Percentiles rank a stretch among this genome's conserved stretches.
These are phyloP conservation scores for Nomada lathburiana DNA, from an alignment of 2,888 invertebrate genomes.

Conservation along the genomic window DNA sequence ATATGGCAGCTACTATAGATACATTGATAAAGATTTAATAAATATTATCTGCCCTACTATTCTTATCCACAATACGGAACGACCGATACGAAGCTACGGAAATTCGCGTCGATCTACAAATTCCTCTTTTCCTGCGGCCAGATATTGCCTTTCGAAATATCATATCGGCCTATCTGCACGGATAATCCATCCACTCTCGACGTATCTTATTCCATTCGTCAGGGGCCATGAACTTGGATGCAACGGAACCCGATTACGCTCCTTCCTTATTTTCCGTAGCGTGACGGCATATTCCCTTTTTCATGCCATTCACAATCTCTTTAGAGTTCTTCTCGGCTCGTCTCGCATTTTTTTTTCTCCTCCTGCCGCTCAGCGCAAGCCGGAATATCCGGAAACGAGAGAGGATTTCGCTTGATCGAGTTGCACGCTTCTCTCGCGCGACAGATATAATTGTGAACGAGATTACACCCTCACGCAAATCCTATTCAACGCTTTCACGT, in stretches of 20 bases:
- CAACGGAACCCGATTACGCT: constrained; percentile 53
- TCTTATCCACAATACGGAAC: no score
- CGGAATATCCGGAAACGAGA: constrained; percentile 46
- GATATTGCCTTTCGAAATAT: constrained; percentile 5
- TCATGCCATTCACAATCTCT: constrained; percentile 35
- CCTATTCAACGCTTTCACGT: constrained; percentile 52
- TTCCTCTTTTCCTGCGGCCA: no score
- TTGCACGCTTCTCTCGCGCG: constrained; percentile 38
- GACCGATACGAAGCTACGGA: background rate
- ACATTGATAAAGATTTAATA: no score
- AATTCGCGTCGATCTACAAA: background rate
- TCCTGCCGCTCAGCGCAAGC: background rate
- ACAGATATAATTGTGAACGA: constrained; percentile 57
- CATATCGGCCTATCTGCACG: background rate
- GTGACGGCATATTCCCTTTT: constrained; percentile 30
- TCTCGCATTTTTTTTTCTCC: background rate
- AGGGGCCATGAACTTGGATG: constrained; percentile 34
- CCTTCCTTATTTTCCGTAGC: constrained; percentile 38
- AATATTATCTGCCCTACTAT: no score
- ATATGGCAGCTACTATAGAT: no score
- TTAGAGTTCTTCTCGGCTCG: constrained; percentile 3
- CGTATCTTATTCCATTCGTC: constrained; percentile 36
- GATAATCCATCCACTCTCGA: constrained; percentile 37
- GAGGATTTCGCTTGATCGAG: constrained; percentile 49
- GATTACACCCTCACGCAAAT: constrained; percentile 49